Conservation (phyloP, 2,888 invertebrate species). For the Tubiluchus corallicola region DNA sequence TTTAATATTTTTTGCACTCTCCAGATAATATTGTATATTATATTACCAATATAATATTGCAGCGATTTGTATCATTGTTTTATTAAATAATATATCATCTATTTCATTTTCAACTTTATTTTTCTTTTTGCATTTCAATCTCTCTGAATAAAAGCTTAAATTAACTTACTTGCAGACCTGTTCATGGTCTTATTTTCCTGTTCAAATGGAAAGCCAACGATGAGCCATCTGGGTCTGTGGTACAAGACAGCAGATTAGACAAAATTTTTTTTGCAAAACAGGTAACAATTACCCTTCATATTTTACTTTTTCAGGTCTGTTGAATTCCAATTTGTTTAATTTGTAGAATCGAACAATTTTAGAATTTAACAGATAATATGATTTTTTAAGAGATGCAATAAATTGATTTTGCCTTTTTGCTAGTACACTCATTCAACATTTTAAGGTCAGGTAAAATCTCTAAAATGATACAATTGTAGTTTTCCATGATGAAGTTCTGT, state of each 20-base stretch:
- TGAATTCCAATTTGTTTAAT: no score
- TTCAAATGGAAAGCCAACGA: constrained; percentile 55
- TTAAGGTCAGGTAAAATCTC: no score
- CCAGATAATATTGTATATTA: constrained; percentile 4
- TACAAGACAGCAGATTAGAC: constrained; percentile 58
- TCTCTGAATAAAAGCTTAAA: no score
- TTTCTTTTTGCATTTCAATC: constrained; percentile 15
- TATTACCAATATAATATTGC: not conserved
- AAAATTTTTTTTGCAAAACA: constrained; percentile 96
- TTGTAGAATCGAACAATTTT: no score
- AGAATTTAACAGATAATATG: no score
- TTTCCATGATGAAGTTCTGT: no score
- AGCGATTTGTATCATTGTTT: not conserved
- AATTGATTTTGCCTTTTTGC: not conserved
- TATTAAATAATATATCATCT: not conserved
- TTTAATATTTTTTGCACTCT: constrained; percentile 2
- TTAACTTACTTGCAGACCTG: constrained; percentile 70
- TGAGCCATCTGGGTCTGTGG: constrained; percentile 43
- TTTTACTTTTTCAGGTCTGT: no score
- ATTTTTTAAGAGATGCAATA: no score
- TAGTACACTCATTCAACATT: no score
- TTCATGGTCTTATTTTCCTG: constrained; percentile 93
- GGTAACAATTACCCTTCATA: constrained; percentile 34
- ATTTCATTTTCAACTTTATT: constrained; percentile 8
- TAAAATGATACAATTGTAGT: no score